These are phyloP conservation scores for Tenthredo notha DNA, from an alignment of 2,888 invertebrate species.

Conservation along the genomic window DNA sequence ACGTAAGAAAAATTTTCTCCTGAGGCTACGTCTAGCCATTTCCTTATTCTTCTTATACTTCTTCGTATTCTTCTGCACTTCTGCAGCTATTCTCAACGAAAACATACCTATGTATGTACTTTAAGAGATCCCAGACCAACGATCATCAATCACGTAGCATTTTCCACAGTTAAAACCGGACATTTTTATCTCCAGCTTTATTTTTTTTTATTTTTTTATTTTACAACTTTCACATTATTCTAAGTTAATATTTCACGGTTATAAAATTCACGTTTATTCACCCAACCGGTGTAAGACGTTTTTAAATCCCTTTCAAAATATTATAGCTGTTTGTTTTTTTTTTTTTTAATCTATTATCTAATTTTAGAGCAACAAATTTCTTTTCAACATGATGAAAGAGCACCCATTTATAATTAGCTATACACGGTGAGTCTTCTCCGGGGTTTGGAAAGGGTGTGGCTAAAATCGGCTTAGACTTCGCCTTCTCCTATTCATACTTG, in stretches of 20 bases:
- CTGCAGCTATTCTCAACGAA: background rate
- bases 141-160: constrained; percentile 38
- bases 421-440: too few relatives aligned
- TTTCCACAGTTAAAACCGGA: background rate
- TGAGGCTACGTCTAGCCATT: background rate
- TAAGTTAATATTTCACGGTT: background rate
- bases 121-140: background rate
- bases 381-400: background rate
- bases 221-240: background rate
- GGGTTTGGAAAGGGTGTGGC: too few relatives aligned
- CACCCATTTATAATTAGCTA: background rate
- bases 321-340: background rate
- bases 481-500: too few relatives aligned
- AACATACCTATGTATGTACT: background rate
- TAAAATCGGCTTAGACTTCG: too few relatives aligned
- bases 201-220: background rate
- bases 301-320: background rate
- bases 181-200: constrained; percentile 12
- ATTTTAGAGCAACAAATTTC: background rate
- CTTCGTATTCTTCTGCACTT: background rate
- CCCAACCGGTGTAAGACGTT: background rate
- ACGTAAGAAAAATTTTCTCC: background rate
- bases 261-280: background rate
- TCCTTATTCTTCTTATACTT: background rate
- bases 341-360: background rate